A percentile compares a stretch with the other conserved stretches of the same genome.
Evolutionary conservation across 2,888 invertebrate genomes (phyloP).

Genomic region (Sarcophaga caerulescens): DNA sequence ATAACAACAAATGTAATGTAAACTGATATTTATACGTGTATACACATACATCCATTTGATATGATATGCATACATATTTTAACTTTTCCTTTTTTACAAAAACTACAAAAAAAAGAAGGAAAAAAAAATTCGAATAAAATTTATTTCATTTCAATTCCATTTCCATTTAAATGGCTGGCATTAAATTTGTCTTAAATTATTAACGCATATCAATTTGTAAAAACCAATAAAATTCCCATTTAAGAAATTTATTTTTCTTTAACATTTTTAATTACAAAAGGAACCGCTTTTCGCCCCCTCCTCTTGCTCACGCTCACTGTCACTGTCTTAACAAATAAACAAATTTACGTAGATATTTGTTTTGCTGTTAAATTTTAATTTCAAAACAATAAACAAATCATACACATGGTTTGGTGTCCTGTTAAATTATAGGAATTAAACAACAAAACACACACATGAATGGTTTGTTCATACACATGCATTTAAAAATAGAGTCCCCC

Average conservation of each 20-base stretch:
- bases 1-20: not conserved
- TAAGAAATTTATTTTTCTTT: not conserved
- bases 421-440: conserved; percentile 11
- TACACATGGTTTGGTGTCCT: conserved; percentile 1
- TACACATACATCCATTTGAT: no score
- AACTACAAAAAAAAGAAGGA: no score
- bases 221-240: no score
- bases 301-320: not conserved
- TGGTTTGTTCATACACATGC: no score
- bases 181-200: no score
- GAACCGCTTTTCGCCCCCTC: not conserved
- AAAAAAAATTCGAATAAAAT: no score
- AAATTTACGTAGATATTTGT: not conserved
- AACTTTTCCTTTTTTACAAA: no score
- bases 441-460: conserved; percentile 8
- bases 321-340: not conserved
- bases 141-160: no score
- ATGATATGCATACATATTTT: no score
- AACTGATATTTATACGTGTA: not conserved
- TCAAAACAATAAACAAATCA: conserved; percentile 21
- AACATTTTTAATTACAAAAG: not conserved
- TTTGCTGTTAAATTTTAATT: not conserved
- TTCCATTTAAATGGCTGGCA: no score
- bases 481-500: conserved; percentile 39
- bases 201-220: no score